Percentiles rank a stretch among this genome's conserved stretches.
phyloP scores from a whole-genome alignment of 2,113 vertebrate genomes.

The Gallinago undulata region DNA sequence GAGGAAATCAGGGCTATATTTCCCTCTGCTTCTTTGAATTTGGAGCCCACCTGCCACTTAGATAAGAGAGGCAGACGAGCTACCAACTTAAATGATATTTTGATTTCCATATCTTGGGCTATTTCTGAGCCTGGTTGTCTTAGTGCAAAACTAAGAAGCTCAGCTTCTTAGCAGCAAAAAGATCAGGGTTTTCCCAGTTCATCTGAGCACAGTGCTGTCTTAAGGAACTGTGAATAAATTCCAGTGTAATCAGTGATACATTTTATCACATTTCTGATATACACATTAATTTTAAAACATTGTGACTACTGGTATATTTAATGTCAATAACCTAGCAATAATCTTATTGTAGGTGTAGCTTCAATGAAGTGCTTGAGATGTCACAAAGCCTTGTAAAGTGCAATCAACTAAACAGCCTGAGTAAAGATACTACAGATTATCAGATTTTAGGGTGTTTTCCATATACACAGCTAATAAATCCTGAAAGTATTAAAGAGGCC shows the following conservation, averaged over 20 bases:
- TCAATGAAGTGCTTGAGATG: neutral
- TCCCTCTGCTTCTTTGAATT: neutral
- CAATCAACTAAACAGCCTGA: neutral
- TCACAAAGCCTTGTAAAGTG: neutral
- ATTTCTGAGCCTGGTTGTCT: neutral
- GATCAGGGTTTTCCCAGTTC: neutral
- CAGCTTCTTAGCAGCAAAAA: neutral
- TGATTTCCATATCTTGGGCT: neutral
- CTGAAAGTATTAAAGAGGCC: neutral
- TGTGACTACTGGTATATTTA: neutral
- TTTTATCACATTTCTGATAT: neutral
- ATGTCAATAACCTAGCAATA: neutral
- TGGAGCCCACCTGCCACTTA: neutral
- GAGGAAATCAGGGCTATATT: neutral
- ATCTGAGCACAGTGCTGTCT: neutral
- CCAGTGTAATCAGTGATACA: neutral
- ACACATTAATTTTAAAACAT: neutral
- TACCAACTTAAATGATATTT: neutral
- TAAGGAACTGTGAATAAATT: neutral
- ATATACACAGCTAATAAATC: neutral
- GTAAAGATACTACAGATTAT: neutral
- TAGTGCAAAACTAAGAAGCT: neutral
- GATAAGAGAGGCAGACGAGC: neutral
- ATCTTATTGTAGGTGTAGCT: neutral
- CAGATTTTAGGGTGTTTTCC: slow-evolving; percentile 9